phyloP scores from a whole-genome alignment of 2,888 invertebrate species.

The Hirtodrosophila confusa region DNA sequence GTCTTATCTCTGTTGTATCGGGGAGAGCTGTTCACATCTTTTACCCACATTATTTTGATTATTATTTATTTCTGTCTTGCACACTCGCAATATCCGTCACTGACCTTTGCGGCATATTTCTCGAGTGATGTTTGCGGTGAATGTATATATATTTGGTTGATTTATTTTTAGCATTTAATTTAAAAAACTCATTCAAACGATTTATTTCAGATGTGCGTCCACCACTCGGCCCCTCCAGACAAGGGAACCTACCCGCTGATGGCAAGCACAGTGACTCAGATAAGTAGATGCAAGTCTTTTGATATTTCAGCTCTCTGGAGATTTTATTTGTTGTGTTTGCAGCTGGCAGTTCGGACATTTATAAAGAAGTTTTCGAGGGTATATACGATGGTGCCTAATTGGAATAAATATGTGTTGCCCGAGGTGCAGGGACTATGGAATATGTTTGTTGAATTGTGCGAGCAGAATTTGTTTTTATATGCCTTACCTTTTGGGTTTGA shows the following conservation, averaged over 20 bases:
- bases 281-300: constrained; percentile 44
- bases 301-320: constrained; percentile 17
- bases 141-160: constrained; percentile 27
- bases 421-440: constrained; percentile 6
- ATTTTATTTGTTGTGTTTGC: constrained; percentile 5
- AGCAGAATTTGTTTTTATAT: constrained; percentile 34
- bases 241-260: constrained; percentile 6
- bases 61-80: constrained; percentile 14
- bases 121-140: constrained; percentile 31
- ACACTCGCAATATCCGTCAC: constrained; percentile 28
- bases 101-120: constrained; percentile 48
- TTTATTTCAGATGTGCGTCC: constrained; percentile 30
- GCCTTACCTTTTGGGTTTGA: constrained; percentile 39
- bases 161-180: constrained; percentile 68
- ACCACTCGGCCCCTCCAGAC: neutral
- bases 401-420: constrained; percentile 35
- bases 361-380: neutral
- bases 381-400: constrained; percentile 35
- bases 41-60: constrained; percentile 34
- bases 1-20: neutral
- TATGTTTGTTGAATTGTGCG: constrained; percentile 4
- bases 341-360: constrained; percentile 22
- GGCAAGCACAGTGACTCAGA: constrained; percentile 31
- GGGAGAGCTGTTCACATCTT: constrained; percentile 12
- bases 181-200: constrained; percentile 48